Base-by-base conservation (phyloP, 2,888 invertebrate genomes). In the Eilema depressum region DNA sequence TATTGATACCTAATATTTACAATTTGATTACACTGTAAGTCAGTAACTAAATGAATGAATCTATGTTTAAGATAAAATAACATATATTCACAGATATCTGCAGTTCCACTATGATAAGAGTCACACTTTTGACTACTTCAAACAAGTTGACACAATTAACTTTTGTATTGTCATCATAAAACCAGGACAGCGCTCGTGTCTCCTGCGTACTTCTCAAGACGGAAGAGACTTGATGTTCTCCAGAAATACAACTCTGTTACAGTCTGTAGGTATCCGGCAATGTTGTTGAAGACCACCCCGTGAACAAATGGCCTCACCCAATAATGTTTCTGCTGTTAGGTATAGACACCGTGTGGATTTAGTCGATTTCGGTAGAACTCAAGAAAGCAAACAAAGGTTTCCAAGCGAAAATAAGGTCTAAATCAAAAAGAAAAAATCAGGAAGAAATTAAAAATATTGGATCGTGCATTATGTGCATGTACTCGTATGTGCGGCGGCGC, bases 401-500 rank as follows among this genome's bases (percentile, higher is more conserved):
- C 53, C 53, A 53, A n/a, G 1, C 20, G 53, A 20, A 53, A 53
- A 53, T 8, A 53, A 53, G 20, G 17, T 8, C 20, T 53, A 53
- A 53, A 20, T 17, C 14, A 37, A 41, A 14, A 17, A 37, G 23
- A 33, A 5, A 17, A 25, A 20, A 25, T 1, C 0, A n/a, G 14
- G 26, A 25, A 63, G 20, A 17, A 53, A 20, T 53, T n/a, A n/a
- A 53, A 53, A 20, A 47, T 20, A 47, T 20, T 1, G 7, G 47
- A 20, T 7, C 47, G 41, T 20, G 37, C 11, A 14, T 12, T 26
- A 64, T 28, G 10, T 47, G 5, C 47, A 47, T 41, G 14, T 62
- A 61, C 68, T 68, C 41, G 30, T 68, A 68, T 61, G 67, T 67
- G 67, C 67, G 67, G 67, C 61, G 20, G 1, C 26, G 41, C 57